phyloP scores from a whole-genome alignment of 1,140 invertebrate species.

The Brachionus koreanus region DNA sequence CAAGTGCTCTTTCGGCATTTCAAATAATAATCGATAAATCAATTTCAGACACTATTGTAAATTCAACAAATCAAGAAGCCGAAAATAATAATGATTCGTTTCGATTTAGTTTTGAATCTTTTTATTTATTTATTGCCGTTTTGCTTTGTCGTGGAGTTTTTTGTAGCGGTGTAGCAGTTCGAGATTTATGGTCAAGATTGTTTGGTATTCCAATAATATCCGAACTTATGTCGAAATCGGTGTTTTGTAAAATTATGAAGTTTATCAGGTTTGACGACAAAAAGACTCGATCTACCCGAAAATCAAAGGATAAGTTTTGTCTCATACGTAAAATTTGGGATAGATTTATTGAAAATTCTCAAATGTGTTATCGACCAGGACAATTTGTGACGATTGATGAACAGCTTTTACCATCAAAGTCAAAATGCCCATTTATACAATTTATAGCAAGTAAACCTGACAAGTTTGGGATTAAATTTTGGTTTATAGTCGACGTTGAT shows the following conservation, averaged over 20 bases:
- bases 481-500: conserved; percentile 31
- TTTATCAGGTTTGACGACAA: conserved; percentile 45
- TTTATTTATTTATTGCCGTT: not conserved
- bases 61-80: not conserved
- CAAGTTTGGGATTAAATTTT: conserved; percentile 47
- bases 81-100: not conserved
- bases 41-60: not conserved
- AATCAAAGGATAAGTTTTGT: conserved; percentile 45
- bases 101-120: not conserved
- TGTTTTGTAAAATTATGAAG: conserved; percentile 20
- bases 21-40: not conserved
- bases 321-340: conserved; percentile 45
- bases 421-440: conserved; percentile 45
- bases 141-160: too few species aligned
- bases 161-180: not conserved
- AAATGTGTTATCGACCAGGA: conserved; percentile 43
- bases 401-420: conserved; percentile 45
- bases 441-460: too few species aligned
- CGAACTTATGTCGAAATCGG: conserved; percentile 34
- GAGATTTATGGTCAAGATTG: not conserved
- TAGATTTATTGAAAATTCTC: conserved; percentile 46
- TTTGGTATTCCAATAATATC: conserved; percentile 5
- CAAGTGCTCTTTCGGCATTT: not conserved
- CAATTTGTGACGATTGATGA: conserved; percentile 45
- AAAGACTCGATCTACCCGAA: not conserved